Evolutionary conservation across 2,113 vertebrate species (phyloP).

Genomic region (Echinops telfairi): DNA sequence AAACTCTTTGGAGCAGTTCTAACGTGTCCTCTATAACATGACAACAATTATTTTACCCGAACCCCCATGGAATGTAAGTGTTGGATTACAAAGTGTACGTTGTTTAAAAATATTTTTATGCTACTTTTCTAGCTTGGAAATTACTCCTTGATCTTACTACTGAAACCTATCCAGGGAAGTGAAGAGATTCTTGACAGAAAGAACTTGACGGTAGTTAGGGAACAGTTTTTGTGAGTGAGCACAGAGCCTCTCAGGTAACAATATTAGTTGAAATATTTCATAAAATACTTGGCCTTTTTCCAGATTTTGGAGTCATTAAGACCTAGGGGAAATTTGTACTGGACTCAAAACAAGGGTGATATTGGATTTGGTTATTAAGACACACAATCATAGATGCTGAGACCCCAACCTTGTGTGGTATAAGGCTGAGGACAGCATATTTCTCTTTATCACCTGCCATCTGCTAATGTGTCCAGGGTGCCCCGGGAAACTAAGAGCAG

Average conservation of each 20-base stretch:
- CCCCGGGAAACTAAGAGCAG: neutral
- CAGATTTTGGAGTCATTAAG: constrained; percentile 55
- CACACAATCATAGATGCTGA: neutral
- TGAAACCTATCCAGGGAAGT: neutral
- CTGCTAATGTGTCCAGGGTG: neutral
- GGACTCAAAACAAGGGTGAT: constrained; percentile 1
- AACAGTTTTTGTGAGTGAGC: constrained; percentile 1
- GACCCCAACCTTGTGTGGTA: neutral
- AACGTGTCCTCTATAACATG: neutral
- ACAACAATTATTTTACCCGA: neutral
- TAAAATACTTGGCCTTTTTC: constrained; percentile 34
- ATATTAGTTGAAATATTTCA: constrained; percentile 28
- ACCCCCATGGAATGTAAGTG: neutral
- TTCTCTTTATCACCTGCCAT: neutral
- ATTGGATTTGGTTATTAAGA: constrained; percentile 25
- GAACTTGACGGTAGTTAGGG: neutral
- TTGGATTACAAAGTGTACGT: neutral
- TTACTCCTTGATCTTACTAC: constrained; percentile 1
- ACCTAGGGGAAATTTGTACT: neutral
- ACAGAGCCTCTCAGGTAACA: neutral
- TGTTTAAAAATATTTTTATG: constrained; percentile 25
- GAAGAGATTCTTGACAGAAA: constrained; percentile 53
- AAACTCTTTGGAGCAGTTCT: neutral
- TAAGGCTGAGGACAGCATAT: neutral
- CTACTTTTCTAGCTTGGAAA: constrained; percentile 53